Percentiles rank a stretch among this genome's conserved stretches.
Evolutionary conservation across 2,113 vertebrate genomes (phyloP).

Genomic region (Zapornia atra): DNA sequence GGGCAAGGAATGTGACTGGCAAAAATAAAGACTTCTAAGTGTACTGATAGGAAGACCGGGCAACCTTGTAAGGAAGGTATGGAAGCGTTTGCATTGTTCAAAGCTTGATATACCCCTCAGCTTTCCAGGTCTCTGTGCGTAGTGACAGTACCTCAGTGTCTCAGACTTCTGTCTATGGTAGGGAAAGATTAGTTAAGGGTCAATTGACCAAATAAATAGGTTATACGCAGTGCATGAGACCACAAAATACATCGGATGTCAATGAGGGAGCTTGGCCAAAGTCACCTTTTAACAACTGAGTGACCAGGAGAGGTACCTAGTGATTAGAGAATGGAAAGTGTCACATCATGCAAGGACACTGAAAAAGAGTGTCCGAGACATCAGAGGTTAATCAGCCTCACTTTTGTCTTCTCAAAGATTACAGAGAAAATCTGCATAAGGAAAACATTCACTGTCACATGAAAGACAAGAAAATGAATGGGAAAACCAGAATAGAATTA

Average conservation of each 20-base stretch:
- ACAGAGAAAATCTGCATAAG: neutral
- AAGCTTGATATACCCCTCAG: neutral
- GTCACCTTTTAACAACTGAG: neutral
- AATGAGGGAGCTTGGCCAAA: neutral
- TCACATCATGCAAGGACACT: neutral
- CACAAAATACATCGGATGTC: neutral
- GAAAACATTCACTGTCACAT: neutral
- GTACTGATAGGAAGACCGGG: neutral
- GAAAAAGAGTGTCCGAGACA: neutral
- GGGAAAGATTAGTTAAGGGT: neutral
- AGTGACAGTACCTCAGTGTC: too few species aligned
- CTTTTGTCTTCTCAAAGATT: neutral
- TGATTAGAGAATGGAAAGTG: neutral
- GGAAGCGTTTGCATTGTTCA: neutral
- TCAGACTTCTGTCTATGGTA: neutral
- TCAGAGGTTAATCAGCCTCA: neutral
- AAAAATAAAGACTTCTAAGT: neutral
- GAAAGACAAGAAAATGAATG: neutral
- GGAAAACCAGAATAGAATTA: neutral
- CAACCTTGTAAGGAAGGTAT: neutral
- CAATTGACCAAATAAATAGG: neutral
- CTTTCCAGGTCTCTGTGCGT: neutral
- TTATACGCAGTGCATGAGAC: neutral
- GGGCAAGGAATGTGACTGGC: neutral
- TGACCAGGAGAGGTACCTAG: neutral